Percentiles rank a stretch among this genome's conserved stretches.
phyloP scores from a whole-genome alignment of 1,140 invertebrate genomes.

The Lordiphosa collinella region DNA sequence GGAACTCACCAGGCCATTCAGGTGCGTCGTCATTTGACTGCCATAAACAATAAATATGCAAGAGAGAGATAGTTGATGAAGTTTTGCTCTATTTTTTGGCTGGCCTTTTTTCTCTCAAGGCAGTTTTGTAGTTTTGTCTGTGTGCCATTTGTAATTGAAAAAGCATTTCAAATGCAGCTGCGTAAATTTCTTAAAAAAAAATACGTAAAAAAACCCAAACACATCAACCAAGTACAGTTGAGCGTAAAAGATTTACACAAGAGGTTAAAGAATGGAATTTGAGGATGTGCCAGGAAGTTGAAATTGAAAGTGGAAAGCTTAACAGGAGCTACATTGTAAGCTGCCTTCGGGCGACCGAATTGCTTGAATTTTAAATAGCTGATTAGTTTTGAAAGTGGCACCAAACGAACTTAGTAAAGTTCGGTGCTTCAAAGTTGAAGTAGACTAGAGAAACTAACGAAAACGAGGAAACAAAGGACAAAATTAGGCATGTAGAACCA shows the following conservation, averaged over 20 bases:
- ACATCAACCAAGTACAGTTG: slow-evolving; percentile 45
- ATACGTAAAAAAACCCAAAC: not conserved
- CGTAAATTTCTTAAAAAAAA: slow-evolving; percentile 40
- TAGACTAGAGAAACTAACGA: too few relatives aligned
- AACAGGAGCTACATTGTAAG: too few relatives aligned
- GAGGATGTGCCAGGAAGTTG: too few relatives aligned
- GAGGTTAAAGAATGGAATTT: slow-evolving; percentile 17
- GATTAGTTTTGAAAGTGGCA: too few relatives aligned
- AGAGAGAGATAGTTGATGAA: slow-evolving; percentile 23
- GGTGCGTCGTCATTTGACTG: slow-evolving; percentile 39
- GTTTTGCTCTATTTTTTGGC: slow-evolving; percentile 64
- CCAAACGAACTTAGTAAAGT: too few relatives aligned
- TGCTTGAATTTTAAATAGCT: too few relatives aligned
- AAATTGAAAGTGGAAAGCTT: too few relatives aligned
- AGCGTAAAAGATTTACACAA: slow-evolving; percentile 21
- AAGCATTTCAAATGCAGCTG: slow-evolving; percentile 71
- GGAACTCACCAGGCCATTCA: slow-evolving; percentile 42
- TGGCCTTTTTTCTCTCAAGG: slow-evolving; percentile 10
- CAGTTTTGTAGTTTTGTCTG: slow-evolving; percentile 7
- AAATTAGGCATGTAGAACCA: too few relatives aligned
- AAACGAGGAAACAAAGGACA: too few relatives aligned
- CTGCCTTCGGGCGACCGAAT: too few relatives aligned
- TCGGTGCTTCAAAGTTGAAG: too few relatives aligned
- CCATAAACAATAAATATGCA: not conserved
- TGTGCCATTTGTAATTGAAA: slow-evolving; percentile 58